Base-by-base conservation (phyloP, 2,113 vertebrate species). In the Herpailurus yagouaroundi region DNA sequence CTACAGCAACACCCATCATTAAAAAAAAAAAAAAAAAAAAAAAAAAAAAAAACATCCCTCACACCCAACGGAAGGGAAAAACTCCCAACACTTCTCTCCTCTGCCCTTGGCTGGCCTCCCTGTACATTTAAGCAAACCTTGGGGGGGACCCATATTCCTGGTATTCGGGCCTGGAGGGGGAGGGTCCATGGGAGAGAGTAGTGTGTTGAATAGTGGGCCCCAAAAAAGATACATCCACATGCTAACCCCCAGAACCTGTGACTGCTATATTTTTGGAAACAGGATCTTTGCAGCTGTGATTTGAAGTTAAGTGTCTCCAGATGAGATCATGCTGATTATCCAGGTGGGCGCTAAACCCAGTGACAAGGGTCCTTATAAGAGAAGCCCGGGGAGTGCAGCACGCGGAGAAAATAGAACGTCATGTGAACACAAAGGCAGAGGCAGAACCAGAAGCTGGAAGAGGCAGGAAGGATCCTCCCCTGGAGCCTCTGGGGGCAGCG, bases 151-250 rank as follows among this genome's bases (percentile, higher is more conserved):
- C 66, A 1, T 14, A 5, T 7, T n/a, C 38, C 92, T 57, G 7
- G 12, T 14, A 16, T 41, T 50, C n/a, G 9, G 18, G 41, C n/a
- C 48, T 7, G 57, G 57, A 0, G 29, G 9, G 1, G 8, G 29
- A 7, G 1, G 8, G n/a, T 4, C 4, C 0, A 5, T 6, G 12
- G 13, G 71, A 16, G 3, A 27, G 16, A 0, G 5, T 0, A 15
- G 50, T 16, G 31, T 19, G 45, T 16, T 25, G 45, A 48, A 9
- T 0, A 36, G 41, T 45, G 33, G n/a, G 31, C 19, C 27, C 25
- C 5, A 0, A 36, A 63, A 77, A 68, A 41, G n/a, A 33, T 33
- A 18, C 1, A 1, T 9, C 38, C 57, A 45, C 31, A 23, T 55
- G 15, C 60, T 33, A n/a, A 36, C 29, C 60, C 77, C 29, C n/a